Evolutionary conservation across 2,113 vertebrate genomes (phyloP).

Genomic region (Microcebus ravelobensis): DNA sequence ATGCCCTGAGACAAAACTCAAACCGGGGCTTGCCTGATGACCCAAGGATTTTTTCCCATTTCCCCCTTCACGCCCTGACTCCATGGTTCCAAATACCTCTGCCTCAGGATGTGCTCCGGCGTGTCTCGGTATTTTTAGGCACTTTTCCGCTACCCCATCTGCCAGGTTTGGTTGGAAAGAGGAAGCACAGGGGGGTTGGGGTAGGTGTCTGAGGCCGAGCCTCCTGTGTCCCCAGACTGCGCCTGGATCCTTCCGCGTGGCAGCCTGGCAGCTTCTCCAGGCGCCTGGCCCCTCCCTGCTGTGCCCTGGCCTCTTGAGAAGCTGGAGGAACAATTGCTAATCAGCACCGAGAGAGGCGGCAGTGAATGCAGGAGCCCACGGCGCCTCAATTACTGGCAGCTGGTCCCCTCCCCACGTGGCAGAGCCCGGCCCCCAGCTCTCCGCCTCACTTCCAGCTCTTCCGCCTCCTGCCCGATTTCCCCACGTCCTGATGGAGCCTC

Average conservation of each 20-base stretch:
- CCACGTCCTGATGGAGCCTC: neutral
- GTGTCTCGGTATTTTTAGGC: neutral
- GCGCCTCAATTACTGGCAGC: constrained; percentile 57
- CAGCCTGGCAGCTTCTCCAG: constrained; percentile 12
- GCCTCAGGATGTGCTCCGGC: neutral
- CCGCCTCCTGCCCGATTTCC: neutral
- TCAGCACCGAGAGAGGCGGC: constrained; percentile 62
- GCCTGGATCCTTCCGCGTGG: neutral
- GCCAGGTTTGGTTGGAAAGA: neutral
- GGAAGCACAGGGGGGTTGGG: neutral
- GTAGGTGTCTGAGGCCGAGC: neutral
- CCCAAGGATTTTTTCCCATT: neutral
- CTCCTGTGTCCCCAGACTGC: neutral
- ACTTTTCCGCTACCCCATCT: neutral
- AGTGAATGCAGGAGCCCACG: constrained; percentile 16
- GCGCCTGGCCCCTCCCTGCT: constrained; percentile 2
- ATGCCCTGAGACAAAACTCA: neutral
- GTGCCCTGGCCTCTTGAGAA: constrained; percentile 59
- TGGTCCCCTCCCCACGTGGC: neutral
- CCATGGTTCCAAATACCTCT: neutral
- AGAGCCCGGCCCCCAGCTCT: neutral
- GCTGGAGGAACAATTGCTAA: constrained; percentile 72
- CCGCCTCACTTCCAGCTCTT: neutral
- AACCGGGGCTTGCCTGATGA: neutral
- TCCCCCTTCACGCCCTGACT: neutral